Evolutionary conservation across 2,888 invertebrate species (phyloP), one percentile per base, ranked within the genome.

Genomic region (Amphipyra tragopoginis): DNA sequence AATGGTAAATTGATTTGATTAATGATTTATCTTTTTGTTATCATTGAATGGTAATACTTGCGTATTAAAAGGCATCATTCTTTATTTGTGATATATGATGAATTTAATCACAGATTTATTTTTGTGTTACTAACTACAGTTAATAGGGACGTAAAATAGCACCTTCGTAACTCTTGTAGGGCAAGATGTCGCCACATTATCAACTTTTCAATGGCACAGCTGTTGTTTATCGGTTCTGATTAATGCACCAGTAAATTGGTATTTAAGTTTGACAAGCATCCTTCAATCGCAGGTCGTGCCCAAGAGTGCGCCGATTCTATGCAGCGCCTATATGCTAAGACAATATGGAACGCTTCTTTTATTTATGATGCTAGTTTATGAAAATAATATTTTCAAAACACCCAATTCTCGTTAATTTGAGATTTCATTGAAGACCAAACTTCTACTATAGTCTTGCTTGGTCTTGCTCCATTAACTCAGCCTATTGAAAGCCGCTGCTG

Each of bases 241-340:
- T 50, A 68, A 68, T 72, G 72, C 52, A 68, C 14, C 57, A 49
- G 26, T 65, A 65, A 68, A 72, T 63, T 44, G 53, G 65, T 38
- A 33, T 38, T 55, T 11, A 38, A 49, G 44, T 47, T 39, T 29
- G 8, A 34, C 13, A 43, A 43, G 42, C 49, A 51, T 65, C 56
- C 50, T 65, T 48, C 14, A 26, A 49, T 40, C 34, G 29, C 13
- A 13, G 36, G 26, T 38, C 26, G 9, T 38, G 33, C 48, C 29
- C 3, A 21, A 26, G 29, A n/a, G 4, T 5, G 43, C 6, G n/a
- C n/a, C 5, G n/a, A n/a, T 26, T 44, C 10, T 29, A 29, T 7
- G 6, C 29, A 1, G 6, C 29, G 29, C 7, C 29, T 7, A 5
- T 29, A 5, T 29, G 29, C 29, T 29, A 5, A 7, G 29, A 29